A percentile compares a stretch with the other conserved stretches of the same genome.
Conservation (phyloP, 2,113 vertebrate species). For the Plestiodon gilberti region DNA sequence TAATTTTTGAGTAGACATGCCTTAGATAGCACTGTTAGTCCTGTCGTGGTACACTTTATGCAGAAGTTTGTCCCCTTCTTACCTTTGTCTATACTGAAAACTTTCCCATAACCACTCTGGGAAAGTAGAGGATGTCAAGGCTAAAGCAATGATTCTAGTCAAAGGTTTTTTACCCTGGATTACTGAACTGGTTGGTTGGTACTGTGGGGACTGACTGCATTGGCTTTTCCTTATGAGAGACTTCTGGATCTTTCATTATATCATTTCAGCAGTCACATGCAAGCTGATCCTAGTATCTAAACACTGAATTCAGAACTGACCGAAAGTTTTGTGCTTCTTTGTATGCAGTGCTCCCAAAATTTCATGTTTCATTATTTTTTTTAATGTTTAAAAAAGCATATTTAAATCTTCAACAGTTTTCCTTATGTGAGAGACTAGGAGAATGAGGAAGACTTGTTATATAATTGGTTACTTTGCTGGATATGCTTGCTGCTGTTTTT, state of each 20-base stretch:
- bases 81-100: too few relatives aligned
- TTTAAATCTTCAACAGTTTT: neutral
- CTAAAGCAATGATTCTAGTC: neutral
- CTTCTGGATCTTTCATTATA: neutral
- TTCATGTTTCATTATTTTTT: neutral
- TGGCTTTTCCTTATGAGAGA: neutral
- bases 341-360: neutral
- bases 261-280: neutral
- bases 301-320: neutral
- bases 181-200: neutral
- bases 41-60: too few relatives aligned
- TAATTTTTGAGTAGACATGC: too few relatives aligned
- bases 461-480: conserved; percentile 44
- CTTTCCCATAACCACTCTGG: neutral
- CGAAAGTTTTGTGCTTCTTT: neutral
- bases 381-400: too few relatives aligned
- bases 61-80: too few relatives aligned
- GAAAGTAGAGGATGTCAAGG: too few relatives aligned
- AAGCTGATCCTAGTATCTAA: neutral
- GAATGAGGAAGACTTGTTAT: conserved; percentile 31
- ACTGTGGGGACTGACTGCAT: neutral
- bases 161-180: neutral
- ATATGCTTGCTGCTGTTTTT: rapidly evolving
- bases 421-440: neutral
- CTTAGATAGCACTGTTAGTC: too few relatives aligned